These are phyloP conservation scores for Drosophila santomea DNA, from an alignment of 1,140 invertebrate species.

Conservation along the genomic window DNA sequence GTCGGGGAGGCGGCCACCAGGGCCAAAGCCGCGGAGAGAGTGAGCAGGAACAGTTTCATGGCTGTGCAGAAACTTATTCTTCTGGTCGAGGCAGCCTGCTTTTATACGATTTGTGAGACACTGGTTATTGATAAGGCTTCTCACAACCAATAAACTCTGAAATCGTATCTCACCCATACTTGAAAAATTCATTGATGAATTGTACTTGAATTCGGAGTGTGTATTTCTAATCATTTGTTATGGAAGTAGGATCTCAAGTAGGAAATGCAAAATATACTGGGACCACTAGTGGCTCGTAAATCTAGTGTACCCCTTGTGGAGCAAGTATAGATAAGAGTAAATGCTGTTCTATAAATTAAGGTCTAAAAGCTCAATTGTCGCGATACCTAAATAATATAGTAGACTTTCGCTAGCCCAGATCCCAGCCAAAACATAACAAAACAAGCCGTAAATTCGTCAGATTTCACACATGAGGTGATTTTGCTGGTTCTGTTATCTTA, in stretches of 20 bases:
- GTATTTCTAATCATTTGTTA: neutral
- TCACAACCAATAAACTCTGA: neutral
- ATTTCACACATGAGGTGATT: neutral
- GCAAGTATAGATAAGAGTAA: neutral
- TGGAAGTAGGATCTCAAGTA: neutral
- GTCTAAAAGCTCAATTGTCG: neutral
- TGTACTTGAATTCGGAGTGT: neutral
- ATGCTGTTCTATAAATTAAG: neutral
- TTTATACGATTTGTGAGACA: conserved; percentile 12
- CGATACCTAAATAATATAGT: neutral
- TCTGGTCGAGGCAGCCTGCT: neutral
- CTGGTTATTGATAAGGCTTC: neutral
- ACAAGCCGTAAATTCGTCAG: neutral
- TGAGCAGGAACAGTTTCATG: conserved; percentile 48
- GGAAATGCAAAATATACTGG: conserved; percentile 17
- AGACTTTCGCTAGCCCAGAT: neutral
- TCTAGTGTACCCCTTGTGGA: neutral
- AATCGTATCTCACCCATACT: neutral
- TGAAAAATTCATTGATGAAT: neutral
- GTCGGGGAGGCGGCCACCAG: conserved; percentile 17
- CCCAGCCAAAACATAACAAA: neutral
- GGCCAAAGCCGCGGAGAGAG: conserved; percentile 33
- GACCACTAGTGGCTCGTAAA: neutral
- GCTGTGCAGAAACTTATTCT: conserved; percentile 15
- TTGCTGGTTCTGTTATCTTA: neutral